Percentiles rank a stretch among this genome's conserved stretches.
phyloP scores from a whole-genome alignment of 2,888 invertebrate genomes.

The Ceratothoa steindachneri region DNA sequence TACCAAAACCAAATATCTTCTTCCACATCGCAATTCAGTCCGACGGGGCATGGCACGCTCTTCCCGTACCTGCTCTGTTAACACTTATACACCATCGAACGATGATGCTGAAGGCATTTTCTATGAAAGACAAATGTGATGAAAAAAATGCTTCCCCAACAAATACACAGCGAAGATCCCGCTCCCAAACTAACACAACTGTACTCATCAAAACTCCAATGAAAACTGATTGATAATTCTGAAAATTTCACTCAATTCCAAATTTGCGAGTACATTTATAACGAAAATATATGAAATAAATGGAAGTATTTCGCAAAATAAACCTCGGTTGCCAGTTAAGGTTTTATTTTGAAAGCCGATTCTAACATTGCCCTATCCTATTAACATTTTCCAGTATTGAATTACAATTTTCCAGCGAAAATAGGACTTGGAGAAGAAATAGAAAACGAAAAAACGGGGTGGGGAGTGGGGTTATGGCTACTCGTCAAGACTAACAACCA shows the following conservation, averaged over 20 bases:
- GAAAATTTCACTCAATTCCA: not conserved
- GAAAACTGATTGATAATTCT: not conserved
- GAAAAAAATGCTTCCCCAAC: not conserved
- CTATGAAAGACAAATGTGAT: not conserved
- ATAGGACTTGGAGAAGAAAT: too few species aligned
- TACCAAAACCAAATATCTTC: not conserved
- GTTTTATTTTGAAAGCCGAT: too few species aligned
- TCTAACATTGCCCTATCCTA: too few species aligned
- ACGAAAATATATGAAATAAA: not conserved
- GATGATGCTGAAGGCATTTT: not conserved
- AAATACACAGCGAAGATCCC: not conserved
- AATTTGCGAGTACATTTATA: not conserved
- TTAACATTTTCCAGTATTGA: too few species aligned
- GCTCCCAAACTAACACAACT: not conserved
- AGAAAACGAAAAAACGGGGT: too few species aligned
- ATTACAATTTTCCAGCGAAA: too few species aligned
- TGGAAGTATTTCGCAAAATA: not conserved
- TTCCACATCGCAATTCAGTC: slow-evolving; percentile 3
- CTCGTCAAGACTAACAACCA: too few species aligned
- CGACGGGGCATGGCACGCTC: not conserved
- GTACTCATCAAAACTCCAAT: not conserved
- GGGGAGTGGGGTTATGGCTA: too few species aligned
- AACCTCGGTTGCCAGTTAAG: too few species aligned
- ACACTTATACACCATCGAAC: not conserved
- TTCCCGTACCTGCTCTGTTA: not conserved